phyloP scores from a whole-genome alignment of 2,113 vertebrate genomes.

The Reinhardtius hippoglossoides region DNA sequence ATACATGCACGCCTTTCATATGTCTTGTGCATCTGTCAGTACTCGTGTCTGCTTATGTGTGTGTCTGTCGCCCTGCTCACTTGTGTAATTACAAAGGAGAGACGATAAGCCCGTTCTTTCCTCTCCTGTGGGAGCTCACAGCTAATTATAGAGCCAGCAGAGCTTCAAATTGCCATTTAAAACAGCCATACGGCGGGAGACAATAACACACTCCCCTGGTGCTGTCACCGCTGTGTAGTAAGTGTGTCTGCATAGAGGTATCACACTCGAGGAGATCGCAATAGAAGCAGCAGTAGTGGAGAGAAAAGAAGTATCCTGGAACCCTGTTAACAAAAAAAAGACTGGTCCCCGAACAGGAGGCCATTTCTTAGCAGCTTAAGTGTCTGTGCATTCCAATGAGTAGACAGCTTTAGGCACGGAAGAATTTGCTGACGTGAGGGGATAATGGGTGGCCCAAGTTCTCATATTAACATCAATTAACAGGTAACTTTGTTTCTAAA shows the following conservation, averaged over 20 bases:
- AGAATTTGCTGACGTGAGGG: conserved; percentile 2
- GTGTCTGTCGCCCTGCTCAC: conserved; percentile 61
- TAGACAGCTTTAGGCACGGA: conserved; percentile 24
- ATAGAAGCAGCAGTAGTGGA: conserved; percentile 1
- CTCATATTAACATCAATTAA: conserved; percentile 14
- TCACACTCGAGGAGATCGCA: conserved; percentile 32
- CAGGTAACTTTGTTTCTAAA: conserved; percentile 9
- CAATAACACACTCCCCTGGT: conserved; percentile 80
- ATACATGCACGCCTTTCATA: conserved; percentile 22
- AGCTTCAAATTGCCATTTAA: conserved; percentile 86
- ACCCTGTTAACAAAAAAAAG: conserved; percentile 40
- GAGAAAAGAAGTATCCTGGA: conserved; percentile 6
- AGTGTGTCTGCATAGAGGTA: conserved; percentile 57
- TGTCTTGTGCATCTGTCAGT: conserved; percentile 60
- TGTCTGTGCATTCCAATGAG: conserved; percentile 29
- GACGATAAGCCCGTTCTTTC: conserved; percentile 76
- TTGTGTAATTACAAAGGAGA: conserved; percentile 84
- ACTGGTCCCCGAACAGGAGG: conserved; percentile 41
- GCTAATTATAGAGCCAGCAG: conserved; percentile 84
- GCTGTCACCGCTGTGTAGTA: conserved; percentile 58
- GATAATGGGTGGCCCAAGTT: conserved; percentile 1
- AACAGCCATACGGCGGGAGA: conserved; percentile 82
- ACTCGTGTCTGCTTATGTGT: conserved; percentile 56
- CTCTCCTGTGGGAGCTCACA: conserved; percentile 79
- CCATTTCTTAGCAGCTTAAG: conserved; percentile 28